phyloP scores from a whole-genome alignment of 2,888 invertebrate species.

The Spialia ferax region DNA sequence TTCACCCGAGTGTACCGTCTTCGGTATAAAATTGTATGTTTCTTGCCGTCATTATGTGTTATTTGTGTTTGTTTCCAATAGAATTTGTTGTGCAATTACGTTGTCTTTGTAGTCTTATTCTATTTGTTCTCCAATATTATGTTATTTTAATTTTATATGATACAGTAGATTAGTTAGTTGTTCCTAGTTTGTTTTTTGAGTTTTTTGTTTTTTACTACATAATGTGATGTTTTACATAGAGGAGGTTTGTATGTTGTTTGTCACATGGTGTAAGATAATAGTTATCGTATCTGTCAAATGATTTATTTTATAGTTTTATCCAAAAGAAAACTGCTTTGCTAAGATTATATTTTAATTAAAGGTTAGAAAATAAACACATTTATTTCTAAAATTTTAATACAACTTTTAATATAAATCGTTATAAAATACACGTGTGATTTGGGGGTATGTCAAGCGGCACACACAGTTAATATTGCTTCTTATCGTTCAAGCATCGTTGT shows the following conservation, averaged over 20 bases:
- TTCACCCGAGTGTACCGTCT: conserved; percentile 47
- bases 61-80: conserved; percentile 39
- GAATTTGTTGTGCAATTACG: conserved; percentile 35
- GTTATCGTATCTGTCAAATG: too few species aligned
- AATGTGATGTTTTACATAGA: neutral
- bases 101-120: neutral
- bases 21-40: conserved; percentile 43
- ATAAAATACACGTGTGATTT: too few species aligned
- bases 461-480: conserved; percentile 60
- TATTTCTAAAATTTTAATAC: too few species aligned
- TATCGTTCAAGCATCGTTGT: conserved; percentile 63
- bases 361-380: too few species aligned
- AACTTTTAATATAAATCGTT: too few species aligned
- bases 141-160: neutral
- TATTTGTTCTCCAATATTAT: conserved; percentile 16
- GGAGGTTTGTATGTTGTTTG: too few species aligned
- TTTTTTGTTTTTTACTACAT: neutral
- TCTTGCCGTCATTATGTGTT: conserved; percentile 37
- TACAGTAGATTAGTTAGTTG: neutral
- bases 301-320: too few species aligned
- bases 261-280: too few species aligned
- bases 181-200: neutral
- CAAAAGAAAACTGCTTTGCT: too few species aligned
- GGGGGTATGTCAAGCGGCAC: too few species aligned
- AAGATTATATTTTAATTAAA: too few species aligned